Percentiles rank a stretch among this genome's conserved stretches.
These are phyloP conservation scores for Capricornis sumatraensis DNA, from an alignment of 2,113 vertebrate genomes.

Conservation along the genomic window DNA sequence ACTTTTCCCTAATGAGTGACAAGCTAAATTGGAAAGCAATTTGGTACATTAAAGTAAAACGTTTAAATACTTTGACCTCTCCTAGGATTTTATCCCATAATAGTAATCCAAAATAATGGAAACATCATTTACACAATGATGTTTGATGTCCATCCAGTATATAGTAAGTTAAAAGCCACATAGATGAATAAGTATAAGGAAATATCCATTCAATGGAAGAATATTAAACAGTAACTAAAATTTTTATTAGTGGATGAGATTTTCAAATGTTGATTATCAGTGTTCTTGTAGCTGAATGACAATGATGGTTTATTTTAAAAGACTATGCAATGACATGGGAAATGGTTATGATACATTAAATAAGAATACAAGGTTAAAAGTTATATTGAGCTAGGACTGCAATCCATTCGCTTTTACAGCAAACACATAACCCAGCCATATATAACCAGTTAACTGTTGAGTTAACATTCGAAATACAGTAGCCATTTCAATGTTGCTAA, in stretches of 20 bases:
- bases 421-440: not conserved
- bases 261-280: not conserved
- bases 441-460: not conserved
- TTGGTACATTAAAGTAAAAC: not conserved
- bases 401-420: not conserved
- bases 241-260: not conserved
- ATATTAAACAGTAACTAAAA: not conserved
- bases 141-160: not conserved
- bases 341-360: not conserved
- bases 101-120: not conserved
- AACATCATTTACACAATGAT: not conserved
- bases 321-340: not conserved
- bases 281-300: not conserved
- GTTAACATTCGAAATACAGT: not conserved
- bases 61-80: not conserved
- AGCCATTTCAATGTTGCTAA: not conserved
- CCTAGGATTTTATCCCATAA: not conserved
- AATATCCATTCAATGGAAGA: not conserved
- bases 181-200: not conserved
- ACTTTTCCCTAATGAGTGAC: not conserved
- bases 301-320: not conserved
- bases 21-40: not conserved
- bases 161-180: not conserved
- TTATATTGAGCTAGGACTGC: not conserved
- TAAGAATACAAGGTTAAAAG: not conserved